Base-by-base conservation (phyloP, 2,888 invertebrate species). In the Chymomyza caudatula region DNA sequence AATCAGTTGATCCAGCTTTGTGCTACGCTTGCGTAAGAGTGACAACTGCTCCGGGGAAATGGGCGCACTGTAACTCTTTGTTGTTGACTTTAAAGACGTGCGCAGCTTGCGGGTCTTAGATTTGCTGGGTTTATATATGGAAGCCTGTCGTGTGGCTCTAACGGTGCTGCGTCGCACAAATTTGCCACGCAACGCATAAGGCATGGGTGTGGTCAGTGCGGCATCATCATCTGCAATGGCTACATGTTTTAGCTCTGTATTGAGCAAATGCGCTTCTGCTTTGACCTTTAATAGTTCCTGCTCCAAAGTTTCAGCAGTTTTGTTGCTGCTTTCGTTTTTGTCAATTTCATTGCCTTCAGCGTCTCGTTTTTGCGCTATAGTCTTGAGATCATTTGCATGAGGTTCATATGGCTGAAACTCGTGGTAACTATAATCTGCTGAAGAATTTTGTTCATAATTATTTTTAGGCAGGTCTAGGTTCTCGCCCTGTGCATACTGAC, bases 111-210 rank as follows among this genome's bases (percentile, higher is more conserved):
- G 47, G 17, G n/a, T 47, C 4, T 47, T 47, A 17, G 15, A 15
- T 17, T 17, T 6, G 44, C 44, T 17, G 44, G 44, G 0, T 11
- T 20, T 51, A 13, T 19, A 51, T 15, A 47, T 47, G 47, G 47
- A 19, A 13, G 66, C 66, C 25, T 83, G 76, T 0, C 84, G 76
- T 4, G 84, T 55, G 4, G 72, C 58, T 0, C 85, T 60, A 0
- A 52, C 49, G 0, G 71, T 72, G 68, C 84, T 78, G 4, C 84
- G 67, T 1, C 74, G 67, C 54, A 80, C 51, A 63, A 87, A 88
- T 65, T 88, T 86, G 0, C 88, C 88, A 44, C 88, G 77, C 69
- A 85, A 8, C 0, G 77, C 79, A 65, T 88, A 87, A 0, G 87
- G 79, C 5, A 76, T 70, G 2, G 73, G 65, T 0, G 83, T 80